Conservation (phyloP, 2,113 vertebrate genomes). For the Rhabdomys dilectus region DNA sequence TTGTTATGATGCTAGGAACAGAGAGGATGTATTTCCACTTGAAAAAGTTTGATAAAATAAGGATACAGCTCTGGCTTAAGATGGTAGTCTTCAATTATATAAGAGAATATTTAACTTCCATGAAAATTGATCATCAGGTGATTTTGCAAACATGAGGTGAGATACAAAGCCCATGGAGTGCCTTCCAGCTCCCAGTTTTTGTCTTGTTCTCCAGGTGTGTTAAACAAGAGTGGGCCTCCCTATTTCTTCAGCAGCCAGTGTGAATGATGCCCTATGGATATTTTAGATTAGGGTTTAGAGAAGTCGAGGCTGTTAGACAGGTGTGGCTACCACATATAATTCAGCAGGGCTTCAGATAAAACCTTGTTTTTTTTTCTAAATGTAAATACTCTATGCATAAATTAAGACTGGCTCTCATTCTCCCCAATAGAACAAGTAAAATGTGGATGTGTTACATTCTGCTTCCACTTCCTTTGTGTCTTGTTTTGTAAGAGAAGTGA, state of each 20-base stretch:
- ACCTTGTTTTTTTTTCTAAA: slow-evolving; percentile 1
- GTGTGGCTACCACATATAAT: background rate
- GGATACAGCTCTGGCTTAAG: background rate
- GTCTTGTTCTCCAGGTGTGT: background rate
- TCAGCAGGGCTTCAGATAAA: background rate
- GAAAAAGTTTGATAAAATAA: background rate
- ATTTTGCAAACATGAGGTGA: background rate
- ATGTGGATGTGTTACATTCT: background rate
- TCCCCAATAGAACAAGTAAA: background rate
- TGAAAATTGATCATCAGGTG: background rate
- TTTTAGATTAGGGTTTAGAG: background rate
- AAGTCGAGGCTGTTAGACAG: background rate
- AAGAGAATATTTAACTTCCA: slow-evolving; percentile 19
- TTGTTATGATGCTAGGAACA: background rate
- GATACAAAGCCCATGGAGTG: background rate
- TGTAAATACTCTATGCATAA: background rate
- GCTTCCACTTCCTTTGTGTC: background rate
- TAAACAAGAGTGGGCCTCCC: background rate
- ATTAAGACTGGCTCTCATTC: background rate
- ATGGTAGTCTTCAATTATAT: background rate
- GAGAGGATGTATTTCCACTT: background rate
- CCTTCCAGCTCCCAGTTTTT: background rate
- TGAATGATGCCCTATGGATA: background rate
- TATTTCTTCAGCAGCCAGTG: background rate
- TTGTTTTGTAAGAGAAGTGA: slow-evolving; percentile 50